These are phyloP conservation scores for Psilopogon haemacephalus DNA, from an alignment of 2,113 vertebrate genomes.

Conservation along the genomic window DNA sequence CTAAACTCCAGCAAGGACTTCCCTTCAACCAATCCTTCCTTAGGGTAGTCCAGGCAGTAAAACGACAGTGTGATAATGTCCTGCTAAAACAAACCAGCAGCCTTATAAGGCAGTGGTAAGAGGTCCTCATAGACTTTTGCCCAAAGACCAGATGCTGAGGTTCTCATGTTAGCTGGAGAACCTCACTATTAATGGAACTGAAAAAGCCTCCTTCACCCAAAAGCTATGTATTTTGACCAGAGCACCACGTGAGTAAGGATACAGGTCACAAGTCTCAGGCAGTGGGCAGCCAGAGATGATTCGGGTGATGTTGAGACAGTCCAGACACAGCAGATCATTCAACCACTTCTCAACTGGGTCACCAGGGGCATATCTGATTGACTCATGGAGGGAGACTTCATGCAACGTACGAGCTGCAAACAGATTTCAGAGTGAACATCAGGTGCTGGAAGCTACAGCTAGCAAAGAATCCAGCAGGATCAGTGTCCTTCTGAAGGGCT, in stretches of 20 bases:
- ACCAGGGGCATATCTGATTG: slow-evolving; percentile 91
- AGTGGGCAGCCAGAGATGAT: slow-evolving; percentile 93
- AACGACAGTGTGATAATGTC: neutral
- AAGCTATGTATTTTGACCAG: neutral
- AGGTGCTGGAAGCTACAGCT: neutral
- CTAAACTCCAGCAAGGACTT: neutral
- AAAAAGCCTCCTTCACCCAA: neutral
- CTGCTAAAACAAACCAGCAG: neutral
- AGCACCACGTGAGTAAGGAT: slow-evolving; percentile 75
- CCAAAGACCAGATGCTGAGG: neutral
- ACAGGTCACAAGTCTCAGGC: slow-evolving; percentile 94
- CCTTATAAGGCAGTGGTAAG: fast-evolving
- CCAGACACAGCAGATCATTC: slow-evolving; percentile 92
- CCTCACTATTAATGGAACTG: neutral
- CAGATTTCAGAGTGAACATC: neutral
- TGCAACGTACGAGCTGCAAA: slow-evolving; percentile 84
- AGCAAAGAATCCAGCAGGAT: neutral
- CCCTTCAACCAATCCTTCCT: neutral
- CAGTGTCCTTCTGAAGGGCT: neutral
- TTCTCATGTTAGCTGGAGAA: neutral
- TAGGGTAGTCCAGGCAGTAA: neutral
- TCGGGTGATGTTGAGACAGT: slow-evolving; percentile 91
- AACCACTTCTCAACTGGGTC: slow-evolving; percentile 95
- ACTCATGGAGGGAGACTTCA: slow-evolving; percentile 93
- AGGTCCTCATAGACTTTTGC: neutral